Base-by-base conservation (phyloP, 2,113 vertebrate species). In the Rhinolophus ferrumequinum region DNA sequence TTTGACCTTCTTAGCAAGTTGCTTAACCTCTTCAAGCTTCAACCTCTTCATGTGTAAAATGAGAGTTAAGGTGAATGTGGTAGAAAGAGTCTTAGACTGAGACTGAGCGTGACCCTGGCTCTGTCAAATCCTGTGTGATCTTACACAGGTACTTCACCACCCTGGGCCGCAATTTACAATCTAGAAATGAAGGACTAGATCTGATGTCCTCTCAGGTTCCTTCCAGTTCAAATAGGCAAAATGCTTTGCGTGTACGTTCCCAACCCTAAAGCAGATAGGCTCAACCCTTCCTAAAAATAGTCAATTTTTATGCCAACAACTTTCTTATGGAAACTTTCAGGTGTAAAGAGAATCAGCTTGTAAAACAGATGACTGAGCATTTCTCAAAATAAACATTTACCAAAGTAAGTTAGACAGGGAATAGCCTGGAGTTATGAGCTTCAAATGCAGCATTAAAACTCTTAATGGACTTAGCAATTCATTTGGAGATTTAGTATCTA, bases 321-420 rank as follows among this genome's bases (percentile, higher is more conserved):
- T 72, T 91, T 83, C 73, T 92, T 76, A 67, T 26, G 35, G 30
- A 82, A 98, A 96, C 80, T 92, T 92, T 93, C 87, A 95, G 83
- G 84, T 97, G 12, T 69, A 94, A 97, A 94, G 69, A 93, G 64
- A 97, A 89, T 88, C 62, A 60, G 91, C 87, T 69, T 94, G 28
- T 89, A 94, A 95, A 97, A 97, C 86, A 96, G 94, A 94, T 95
- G 93, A 97, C 92, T 92, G 94, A 96, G 87, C 94, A 93, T 88
- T 96, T 96, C 93, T 96, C 93, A 97, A 97, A 97, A 96, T 97
- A 97, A 98, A 96, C 92, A 94, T 94, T 96, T 94, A 72, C 94
- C 87, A 92, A 81, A 88, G 83, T 66, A 90, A 70, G 75, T 95
- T 70, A 90, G 81, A 94, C 58, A 96, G 70, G 86, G 70, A 95